Percentiles rank a stretch among this genome's conserved stretches.
phyloP scores from a whole-genome alignment of 2,888 invertebrate genomes.

The Pegoplata infirma region DNA sequence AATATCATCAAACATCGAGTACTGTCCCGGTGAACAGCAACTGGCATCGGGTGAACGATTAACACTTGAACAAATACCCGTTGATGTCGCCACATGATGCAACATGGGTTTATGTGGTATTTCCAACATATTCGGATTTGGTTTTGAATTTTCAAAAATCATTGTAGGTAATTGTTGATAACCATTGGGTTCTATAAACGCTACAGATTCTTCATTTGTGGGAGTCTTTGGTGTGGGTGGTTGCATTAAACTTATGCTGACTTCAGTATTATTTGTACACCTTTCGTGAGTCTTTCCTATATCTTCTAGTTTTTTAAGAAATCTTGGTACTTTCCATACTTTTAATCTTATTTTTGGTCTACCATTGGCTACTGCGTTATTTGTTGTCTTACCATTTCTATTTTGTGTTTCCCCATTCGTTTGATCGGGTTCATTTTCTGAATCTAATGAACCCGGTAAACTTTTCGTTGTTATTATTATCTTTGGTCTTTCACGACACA shows the following conservation, averaged over 20 bases:
- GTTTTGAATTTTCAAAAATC: slow-evolving; percentile 81
- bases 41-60: slow-evolving; percentile 70
- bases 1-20: slow-evolving; percentile 82
- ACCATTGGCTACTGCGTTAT: slow-evolving; percentile 61
- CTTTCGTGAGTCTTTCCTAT: slow-evolving; percentile 66
- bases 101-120: slow-evolving; percentile 76
- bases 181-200: slow-evolving; percentile 77
- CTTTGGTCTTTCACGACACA: slow-evolving; percentile 77
- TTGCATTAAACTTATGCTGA: slow-evolving; percentile 62
- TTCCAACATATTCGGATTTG: slow-evolving; percentile 73
- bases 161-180: slow-evolving; percentile 83
- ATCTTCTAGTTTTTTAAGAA: slow-evolving; percentile 82
- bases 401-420: slow-evolving; percentile 63
- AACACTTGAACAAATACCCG: slow-evolving; percentile 63
- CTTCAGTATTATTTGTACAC: slow-evolving; percentile 62
- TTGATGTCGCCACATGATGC: slow-evolving; percentile 71
- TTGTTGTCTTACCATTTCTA: slow-evolving; percentile 38
- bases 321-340: slow-evolving; percentile 85
- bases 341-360: slow-evolving; percentile 77
- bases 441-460: slow-evolving; percentile 89
- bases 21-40: slow-evolving; percentile 79
- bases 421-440: slow-evolving; percentile 85
- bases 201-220: slow-evolving; percentile 68
- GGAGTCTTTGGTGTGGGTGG: slow-evolving; percentile 57
- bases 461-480: slow-evolving; percentile 83